Percentiles rank a stretch among this genome's conserved stretches.
Evolutionary conservation across 2,888 invertebrate genomes (phyloP).

Genomic region (Siphlonurus alternatus): DNA sequence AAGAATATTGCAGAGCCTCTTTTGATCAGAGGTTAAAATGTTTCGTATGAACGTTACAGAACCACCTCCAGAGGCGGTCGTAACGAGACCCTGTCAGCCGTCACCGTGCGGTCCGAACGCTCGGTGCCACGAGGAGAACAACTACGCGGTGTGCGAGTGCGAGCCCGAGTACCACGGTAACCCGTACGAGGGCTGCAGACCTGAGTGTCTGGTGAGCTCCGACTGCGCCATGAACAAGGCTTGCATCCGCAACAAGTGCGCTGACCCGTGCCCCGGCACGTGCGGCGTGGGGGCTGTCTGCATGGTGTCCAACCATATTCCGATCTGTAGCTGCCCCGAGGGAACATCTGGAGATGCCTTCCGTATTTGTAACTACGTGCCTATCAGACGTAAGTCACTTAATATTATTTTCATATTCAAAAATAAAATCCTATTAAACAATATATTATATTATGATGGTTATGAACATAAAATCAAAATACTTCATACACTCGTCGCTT

Average conservation of each 20-base stretch:
- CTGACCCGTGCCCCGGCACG: conserved; percentile 21
- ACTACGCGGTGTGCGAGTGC: conserved; percentile 29
- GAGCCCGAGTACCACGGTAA: conserved; percentile 57
- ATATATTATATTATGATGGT: not conserved
- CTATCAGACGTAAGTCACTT: conserved; percentile 10
- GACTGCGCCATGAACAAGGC: conserved; percentile 21
- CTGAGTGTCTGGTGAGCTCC: conserved; percentile 32
- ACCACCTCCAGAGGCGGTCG: not conserved
- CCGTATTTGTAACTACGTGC: conserved; percentile 12
- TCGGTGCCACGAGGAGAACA: conserved; percentile 6
- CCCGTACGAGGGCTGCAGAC: conserved; percentile 42
- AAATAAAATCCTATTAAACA: not conserved
- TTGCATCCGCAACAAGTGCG: conserved; percentile 21
- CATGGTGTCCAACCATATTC: conserved; percentile 16
- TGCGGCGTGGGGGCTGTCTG: conserved; percentile 16
- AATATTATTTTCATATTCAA: not conserved
- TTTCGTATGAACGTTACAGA: not conserved
- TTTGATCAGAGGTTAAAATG: no score
- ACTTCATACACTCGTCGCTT: not conserved
- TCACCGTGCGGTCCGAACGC: conserved; percentile 11
- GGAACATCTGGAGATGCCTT: conserved; percentile 21
- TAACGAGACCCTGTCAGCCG: conserved; percentile 14
- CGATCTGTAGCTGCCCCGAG: conserved; percentile 22
- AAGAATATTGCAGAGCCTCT: no score
- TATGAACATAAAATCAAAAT: not conserved